Conservation (phyloP, 1,140 invertebrate genomes). For the Pseudomyrmex dendroicus region DNA sequence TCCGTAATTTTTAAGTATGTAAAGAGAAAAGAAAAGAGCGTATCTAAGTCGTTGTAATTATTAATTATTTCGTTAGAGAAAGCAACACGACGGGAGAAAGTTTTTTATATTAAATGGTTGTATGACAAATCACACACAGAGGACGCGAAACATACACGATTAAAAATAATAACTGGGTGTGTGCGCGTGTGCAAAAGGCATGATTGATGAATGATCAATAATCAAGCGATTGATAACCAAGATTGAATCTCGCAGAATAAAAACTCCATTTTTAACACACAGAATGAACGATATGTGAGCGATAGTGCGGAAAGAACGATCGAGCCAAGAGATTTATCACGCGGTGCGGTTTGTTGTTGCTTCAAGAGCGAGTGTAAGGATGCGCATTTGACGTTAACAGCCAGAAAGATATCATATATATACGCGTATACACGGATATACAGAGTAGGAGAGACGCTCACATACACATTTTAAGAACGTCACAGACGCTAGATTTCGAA, state of each 20-base stretch:
- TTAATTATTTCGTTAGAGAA: constrained; percentile 74
- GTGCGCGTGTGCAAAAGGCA: background rate
- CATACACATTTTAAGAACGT: constrained; percentile 62
- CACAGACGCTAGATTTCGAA: constrained; percentile 68
- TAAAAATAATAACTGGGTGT: background rate
- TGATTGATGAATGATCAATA: constrained; percentile 16
- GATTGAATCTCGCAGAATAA: background rate
- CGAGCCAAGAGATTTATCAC: background rate
- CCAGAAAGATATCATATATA: constrained; percentile 31
- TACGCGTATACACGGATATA: constrained; percentile 37
- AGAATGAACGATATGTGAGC: background rate
- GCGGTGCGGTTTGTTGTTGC: background rate
- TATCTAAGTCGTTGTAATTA: constrained; percentile 79
- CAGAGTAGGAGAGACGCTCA: constrained; percentile 4
- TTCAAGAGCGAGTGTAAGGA: constrained; percentile 16
- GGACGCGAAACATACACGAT: constrained; percentile 11
- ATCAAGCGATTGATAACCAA: constrained; percentile 5
- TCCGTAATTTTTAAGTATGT: constrained; percentile 74
- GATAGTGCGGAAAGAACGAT: no score
- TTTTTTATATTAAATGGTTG: constrained; percentile 7
- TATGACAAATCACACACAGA: constrained; percentile 33
- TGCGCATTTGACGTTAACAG: constrained; percentile 60
- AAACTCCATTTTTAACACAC: no score
- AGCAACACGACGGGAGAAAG: constrained; percentile 44
- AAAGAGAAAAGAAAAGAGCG: constrained; percentile 59